Base-by-base conservation (phyloP, 1,140 invertebrate species). In the Daktulosphaira vitifoliae region DNA sequence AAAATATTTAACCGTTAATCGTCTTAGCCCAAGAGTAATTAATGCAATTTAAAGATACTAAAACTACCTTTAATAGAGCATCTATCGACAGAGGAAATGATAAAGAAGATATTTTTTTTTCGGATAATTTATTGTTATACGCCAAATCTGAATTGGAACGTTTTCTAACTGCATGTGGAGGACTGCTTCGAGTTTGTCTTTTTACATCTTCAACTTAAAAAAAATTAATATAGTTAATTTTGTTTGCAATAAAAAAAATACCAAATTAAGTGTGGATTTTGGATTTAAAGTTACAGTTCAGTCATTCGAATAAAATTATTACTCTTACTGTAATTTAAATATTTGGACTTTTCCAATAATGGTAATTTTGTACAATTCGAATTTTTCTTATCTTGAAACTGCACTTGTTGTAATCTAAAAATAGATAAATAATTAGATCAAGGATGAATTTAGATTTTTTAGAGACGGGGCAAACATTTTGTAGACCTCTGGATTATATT, bases 81-180 rank as follows among this genome's bases (percentile, higher is more conserved):
- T 67, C 66, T 0, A 67, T 62, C 5, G 59, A 48, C 7, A 64
- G 22, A 11, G 66, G 54, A 46, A 67, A 67, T 9, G 64, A 68
- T 42, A 65, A 44, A 1, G 49, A 65, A 3, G 56, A 62, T 3
- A 62, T 62, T 48, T 62, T 62, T 62, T 46, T 62, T 22, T 25
- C 44, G 7, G 56, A 46, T 20, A 48, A 8, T 2, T 48, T 62
- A 20, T n/a, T 11, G 3, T 22, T 48, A 42, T 62, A 29, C 3
- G 18, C 42, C 16, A 62, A 39, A n/a, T 62, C 56, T 33, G 56
- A 46, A 62, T 48, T 62, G 29, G 56, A 62, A 11, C 56, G 25
- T 20, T 25, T 22, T 3, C 56, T 38, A 7, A 22, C 46, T 9
- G 42, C 20, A 9, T 15, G 26, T n/a, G 42, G 42, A 1, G 39